Base-by-base conservation (phyloP, 1,140 invertebrate species). In the Campoletis sonorensis region DNA sequence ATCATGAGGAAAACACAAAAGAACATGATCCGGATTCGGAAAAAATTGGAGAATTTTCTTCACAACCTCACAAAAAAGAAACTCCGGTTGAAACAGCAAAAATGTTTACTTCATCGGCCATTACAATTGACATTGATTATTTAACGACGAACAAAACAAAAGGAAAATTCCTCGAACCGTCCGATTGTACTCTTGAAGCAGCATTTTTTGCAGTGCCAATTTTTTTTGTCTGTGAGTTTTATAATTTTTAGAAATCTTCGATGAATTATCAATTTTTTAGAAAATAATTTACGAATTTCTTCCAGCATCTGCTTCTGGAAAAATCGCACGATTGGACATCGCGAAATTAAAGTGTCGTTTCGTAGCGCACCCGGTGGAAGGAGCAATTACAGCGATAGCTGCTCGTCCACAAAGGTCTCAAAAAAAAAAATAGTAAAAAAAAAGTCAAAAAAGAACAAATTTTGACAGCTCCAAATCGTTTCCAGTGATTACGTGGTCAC, bases 401-500 rank as follows among this genome's bases (percentile, higher is more conserved):
- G 54, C 79, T 18, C 84, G 87, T 77, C 85, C 86, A 10, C 68
- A 86, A 67, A 84, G 82, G 88, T 77, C 30, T 37, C 86, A 13
- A 27, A 23, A 64, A 84, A 27, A 75, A 68, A 15, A 79, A 79
- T 3, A 72, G 61, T 1, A 71, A 72, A 10, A 67, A 40, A 4
- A 23, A 79, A 79, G 7, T n/a, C n/a, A n/a, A n/a, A 21, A 26
- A 37, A n/a, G 21, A 11, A 7, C 13, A 78, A 16, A 78, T 27
- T 77, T 61, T 23, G 26, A 37, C 7, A 4, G 30, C 30, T 4
- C 7, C 16, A 33, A 71, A 18, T 18, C 49, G 67, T 58, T 83
- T 77, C 71, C 54, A 89, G 88, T 23, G 72, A 84, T 30, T 86
- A 86, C 18, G 21, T 89, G 21, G 80, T 84, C 11, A 82, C 79